Evolutionary conservation across 2,797 vertebrate species (phyloP).

Genomic region (Centropyge bicolor): DNA sequence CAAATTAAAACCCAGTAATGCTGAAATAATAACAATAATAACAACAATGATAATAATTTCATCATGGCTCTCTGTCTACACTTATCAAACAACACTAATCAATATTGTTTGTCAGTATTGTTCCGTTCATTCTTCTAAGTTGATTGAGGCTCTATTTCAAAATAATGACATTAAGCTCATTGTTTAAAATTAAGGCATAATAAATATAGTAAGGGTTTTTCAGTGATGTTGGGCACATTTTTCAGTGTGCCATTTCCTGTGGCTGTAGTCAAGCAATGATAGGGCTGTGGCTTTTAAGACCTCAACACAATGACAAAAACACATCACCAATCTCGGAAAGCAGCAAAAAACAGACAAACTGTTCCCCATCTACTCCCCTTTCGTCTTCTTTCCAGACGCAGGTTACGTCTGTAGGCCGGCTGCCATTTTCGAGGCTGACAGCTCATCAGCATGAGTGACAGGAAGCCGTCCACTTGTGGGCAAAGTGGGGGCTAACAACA

Average conservation of each 20-base stretch:
- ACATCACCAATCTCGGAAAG: not conserved
- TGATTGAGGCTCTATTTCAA: too few relatives aligned
- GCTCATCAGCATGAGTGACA: slow-evolving; percentile 63
- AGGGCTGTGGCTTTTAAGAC: slow-evolving; percentile 10
- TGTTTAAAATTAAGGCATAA: not conserved
- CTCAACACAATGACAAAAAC: not conserved
- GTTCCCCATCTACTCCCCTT: slow-evolving; percentile 26
- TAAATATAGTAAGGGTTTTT: not conserved
- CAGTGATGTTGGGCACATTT: too few relatives aligned
- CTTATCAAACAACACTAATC: too few relatives aligned
- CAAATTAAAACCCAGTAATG: too few relatives aligned
- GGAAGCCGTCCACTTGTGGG: slow-evolving; percentile 25
- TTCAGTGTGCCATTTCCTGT: too few relatives aligned
- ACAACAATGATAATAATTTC: not conserved
- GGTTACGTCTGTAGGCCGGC: slow-evolving; percentile 39
- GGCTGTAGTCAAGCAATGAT: not conserved
- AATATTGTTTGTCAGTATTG: too few relatives aligned
- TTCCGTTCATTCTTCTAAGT: too few relatives aligned
- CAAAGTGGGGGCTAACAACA: slow-evolving; percentile 4
- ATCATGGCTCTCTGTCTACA: not conserved
- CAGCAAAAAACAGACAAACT: not conserved
- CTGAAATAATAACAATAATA: too few relatives aligned
- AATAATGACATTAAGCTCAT: too few relatives aligned
- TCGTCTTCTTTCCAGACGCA: slow-evolving; percentile 15
- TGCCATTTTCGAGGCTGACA: slow-evolving; percentile 60